phyloP scores from a whole-genome alignment of 1,140 invertebrate genomes.

The Ditylenchus dipsaci region DNA sequence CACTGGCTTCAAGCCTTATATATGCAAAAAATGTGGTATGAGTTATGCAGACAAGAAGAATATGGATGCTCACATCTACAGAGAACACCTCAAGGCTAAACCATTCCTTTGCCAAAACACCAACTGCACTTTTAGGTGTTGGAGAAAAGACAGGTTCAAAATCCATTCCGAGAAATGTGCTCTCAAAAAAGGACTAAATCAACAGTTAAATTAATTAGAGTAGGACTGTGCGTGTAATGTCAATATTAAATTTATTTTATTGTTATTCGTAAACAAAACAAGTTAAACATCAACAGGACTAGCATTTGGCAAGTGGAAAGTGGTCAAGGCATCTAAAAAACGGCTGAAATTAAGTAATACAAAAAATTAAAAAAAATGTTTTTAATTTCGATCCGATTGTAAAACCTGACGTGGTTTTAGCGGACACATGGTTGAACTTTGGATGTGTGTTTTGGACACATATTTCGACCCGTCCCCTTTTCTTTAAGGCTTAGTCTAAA shows the following conservation, averaged over 20 bases:
- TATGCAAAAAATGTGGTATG: conserved; percentile 35
- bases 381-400: not conserved
- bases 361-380: not conserved
- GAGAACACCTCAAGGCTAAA: conserved; percentile 37
- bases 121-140: conserved; percentile 1
- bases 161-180: not conserved
- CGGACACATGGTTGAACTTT: not conserved
- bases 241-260: too few species aligned
- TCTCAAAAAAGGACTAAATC: not conserved
- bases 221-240: too few species aligned
- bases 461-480: too few species aligned
- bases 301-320: conserved; percentile 3
- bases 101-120: conserved; percentile 15
- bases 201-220: too few species aligned
- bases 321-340: not conserved
- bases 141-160: not conserved
- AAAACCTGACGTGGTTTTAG: not conserved
- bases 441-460: too few species aligned
- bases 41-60: conserved; percentile 43
- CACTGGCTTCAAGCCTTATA: conserved; percentile 41
- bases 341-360: not conserved
- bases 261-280: not conserved
- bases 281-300: not conserved
- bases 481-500: not conserved
- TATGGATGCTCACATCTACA: conserved; percentile 40